A percentile compares a stretch with the other conserved stretches of the same genome.
Conservation (phyloP, 1,140 invertebrate species). For the Drosophila fuyamai region DNA sequence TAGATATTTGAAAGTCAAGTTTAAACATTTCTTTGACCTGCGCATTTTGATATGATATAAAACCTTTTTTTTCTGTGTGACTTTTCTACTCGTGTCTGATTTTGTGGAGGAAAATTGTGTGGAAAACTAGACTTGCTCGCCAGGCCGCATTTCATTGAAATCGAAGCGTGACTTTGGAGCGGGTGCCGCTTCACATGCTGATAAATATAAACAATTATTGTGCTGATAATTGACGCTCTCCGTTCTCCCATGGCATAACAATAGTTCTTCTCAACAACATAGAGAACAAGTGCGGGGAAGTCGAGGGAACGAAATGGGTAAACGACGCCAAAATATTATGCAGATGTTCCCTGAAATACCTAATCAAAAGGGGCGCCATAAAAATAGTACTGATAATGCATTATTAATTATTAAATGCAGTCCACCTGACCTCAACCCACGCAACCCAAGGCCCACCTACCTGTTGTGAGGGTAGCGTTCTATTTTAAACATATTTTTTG, state of each 20-base stretch:
- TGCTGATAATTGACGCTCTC: constrained; percentile 68
- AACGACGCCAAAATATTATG: constrained; percentile 37
- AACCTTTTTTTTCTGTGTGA: constrained; percentile 18
- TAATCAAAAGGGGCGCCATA: constrained; percentile 5
- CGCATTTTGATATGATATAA: too few species aligned
- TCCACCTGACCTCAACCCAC: constrained; percentile 30
- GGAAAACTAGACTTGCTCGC: constrained; percentile 38
- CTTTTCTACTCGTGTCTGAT: constrained; percentile 33
- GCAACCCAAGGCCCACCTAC: constrained; percentile 12
- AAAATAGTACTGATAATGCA: constrained; percentile 30
- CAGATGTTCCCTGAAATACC: constrained; percentile 14
- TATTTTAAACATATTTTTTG: constrained; percentile 36
- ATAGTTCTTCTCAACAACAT: constrained; percentile 33
- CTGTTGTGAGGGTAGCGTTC: constrained; percentile 17
- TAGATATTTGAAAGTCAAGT: too few species aligned
- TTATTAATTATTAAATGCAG: constrained; percentile 31
- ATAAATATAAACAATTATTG: constrained; percentile 79
- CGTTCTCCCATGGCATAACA: constrained; percentile 42
- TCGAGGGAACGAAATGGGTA: constrained; percentile 5
- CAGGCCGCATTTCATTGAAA: constrained; percentile 59
- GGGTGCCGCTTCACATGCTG: constrained; percentile 54
- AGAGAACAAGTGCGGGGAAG: neutral
- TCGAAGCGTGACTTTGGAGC: constrained; percentile 70
- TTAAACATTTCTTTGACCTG: too few species aligned
- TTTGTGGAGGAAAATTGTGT: constrained; percentile 67